Conservation (phyloP, 2,113 vertebrate species). For the Istiophorus platypterus region DNA sequence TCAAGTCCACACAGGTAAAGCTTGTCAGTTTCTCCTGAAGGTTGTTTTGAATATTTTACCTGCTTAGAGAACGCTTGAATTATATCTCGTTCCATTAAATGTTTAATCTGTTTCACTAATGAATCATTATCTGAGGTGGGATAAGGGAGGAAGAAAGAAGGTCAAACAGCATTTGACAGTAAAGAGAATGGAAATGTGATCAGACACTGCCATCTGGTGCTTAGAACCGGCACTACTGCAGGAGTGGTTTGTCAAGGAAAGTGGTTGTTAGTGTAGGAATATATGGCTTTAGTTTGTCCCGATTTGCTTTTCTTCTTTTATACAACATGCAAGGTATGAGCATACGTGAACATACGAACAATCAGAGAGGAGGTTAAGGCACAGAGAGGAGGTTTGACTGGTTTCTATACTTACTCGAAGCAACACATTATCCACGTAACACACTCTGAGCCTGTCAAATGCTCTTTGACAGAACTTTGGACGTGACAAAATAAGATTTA, state of each 20-base stretch:
- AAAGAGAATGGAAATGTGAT: constrained; percentile 17
- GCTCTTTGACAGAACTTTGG: constrained; percentile 37
- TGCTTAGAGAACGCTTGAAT: neutral
- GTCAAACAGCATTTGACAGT: constrained; percentile 61
- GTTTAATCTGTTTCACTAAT: neutral
- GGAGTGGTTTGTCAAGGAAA: neutral
- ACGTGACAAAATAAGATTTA: constrained; percentile 9
- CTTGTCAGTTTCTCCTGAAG: neutral
- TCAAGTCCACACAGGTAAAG: neutral
- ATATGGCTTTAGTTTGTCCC: neutral
- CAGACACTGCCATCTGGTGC: constrained; percentile 60
- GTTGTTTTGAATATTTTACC: neutral
- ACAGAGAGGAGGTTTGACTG: constrained; percentile 55
- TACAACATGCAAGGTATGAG: neutral
- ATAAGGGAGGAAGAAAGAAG: neutral
- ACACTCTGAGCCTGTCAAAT: constrained; percentile 53
- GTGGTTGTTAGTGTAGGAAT: neutral
- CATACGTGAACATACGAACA: neutral
- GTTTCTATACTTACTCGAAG: constrained; percentile 40
- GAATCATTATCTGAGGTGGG: constrained; percentile 3
- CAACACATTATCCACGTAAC: neutral
- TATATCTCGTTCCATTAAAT: neutral
- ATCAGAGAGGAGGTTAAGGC: neutral
- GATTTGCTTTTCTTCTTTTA: neutral
- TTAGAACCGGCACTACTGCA: neutral